A percentile compares a stretch with the other conserved stretches of the same genome.
phyloP scores from a whole-genome alignment of 2,113 vertebrate species.

The Zapornia atra region DNA sequence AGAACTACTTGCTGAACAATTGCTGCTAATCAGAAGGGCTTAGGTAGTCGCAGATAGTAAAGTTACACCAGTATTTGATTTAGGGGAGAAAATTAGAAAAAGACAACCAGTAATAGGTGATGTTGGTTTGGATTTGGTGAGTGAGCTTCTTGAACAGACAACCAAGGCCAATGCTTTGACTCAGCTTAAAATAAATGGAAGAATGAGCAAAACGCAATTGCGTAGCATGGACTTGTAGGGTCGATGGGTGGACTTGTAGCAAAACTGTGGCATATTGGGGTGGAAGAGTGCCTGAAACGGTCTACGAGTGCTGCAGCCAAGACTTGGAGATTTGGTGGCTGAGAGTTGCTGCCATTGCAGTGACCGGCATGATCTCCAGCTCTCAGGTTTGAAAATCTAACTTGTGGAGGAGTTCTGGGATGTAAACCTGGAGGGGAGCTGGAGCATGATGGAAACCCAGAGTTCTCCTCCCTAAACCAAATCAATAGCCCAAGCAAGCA shows the following conservation, averaged over 20 bases:
- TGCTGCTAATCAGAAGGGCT: background rate
- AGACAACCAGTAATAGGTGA: background rate
- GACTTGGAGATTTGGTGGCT: background rate
- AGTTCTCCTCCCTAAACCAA: background rate
- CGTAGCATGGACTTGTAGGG: background rate
- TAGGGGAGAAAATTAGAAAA: background rate
- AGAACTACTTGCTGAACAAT: background rate
- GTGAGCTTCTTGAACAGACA: background rate
- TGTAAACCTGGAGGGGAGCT: background rate
- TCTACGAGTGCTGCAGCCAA: accelerated
- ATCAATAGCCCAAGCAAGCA: background rate
- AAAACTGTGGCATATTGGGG: background rate
- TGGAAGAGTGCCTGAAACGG: background rate
- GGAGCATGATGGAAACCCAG: background rate
- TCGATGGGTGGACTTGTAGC: background rate
- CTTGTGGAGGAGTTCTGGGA: accelerated
- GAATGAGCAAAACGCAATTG: background rate
- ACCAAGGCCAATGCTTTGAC: background rate
- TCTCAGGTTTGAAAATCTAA: background rate
- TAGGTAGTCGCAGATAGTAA: background rate
- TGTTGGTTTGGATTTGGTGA: background rate
- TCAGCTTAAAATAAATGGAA: background rate
- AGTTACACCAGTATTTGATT: background rate
- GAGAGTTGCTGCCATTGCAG: background rate
- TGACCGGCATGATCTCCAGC: background rate